A percentile compares a stretch with the other conserved stretches of the same genome.
Conservation (phyloP, 1,140 invertebrate genomes). For the Drosophila takahashii region DNA sequence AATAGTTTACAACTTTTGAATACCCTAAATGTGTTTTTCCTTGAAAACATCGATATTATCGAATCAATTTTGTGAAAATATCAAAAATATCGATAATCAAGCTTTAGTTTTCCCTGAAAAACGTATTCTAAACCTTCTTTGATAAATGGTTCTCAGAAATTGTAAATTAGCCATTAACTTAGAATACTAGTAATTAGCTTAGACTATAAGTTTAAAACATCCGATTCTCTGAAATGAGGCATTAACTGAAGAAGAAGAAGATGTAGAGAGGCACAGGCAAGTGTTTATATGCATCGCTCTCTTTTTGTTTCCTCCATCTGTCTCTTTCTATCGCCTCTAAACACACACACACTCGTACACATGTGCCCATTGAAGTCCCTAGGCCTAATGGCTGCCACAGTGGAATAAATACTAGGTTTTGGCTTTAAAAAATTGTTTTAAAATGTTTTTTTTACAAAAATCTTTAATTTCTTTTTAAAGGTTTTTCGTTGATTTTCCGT, state of each 20-base stretch:
- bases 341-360: slow-evolving; percentile 10
- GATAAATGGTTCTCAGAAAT: too few species aligned
- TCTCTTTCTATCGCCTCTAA: not conserved
- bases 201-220: not conserved
- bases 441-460: too few species aligned
- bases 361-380: slow-evolving; percentile 2
- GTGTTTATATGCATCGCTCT: slow-evolving; percentile 16
- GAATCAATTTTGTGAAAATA: too few species aligned
- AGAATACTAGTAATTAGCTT: not conserved
- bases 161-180: too few species aligned
- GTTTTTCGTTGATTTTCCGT: not conserved
- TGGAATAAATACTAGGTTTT: not conserved
- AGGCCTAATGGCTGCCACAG: slow-evolving; percentile 28
- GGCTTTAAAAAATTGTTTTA: not conserved
- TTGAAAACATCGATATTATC: too few species aligned
- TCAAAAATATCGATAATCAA: too few species aligned
- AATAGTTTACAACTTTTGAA: too few species aligned
- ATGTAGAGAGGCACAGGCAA: not conserved
- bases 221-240: slow-evolving; percentile 5
- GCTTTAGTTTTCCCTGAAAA: too few species aligned
- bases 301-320: not conserved
- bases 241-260: not conserved
- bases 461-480: too few species aligned
- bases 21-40: too few species aligned
- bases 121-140: too few species aligned